A percentile compares a stretch with the other conserved stretches of the same genome.
phyloP scores from a whole-genome alignment of 2,113 vertebrate species.

The Perognathus longimembris region DNA sequence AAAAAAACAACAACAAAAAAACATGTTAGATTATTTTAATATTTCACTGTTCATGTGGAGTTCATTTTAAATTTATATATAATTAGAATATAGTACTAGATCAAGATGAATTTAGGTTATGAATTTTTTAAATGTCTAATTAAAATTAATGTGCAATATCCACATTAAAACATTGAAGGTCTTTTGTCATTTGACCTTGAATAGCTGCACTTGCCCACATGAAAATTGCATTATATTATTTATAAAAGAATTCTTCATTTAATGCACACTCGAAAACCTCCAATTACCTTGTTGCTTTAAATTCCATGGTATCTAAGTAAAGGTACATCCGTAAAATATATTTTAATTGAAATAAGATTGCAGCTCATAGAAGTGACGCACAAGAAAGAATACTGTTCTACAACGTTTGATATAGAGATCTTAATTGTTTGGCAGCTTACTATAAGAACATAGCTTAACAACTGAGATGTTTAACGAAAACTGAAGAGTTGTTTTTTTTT shows the following conservation, averaged over 20 bases:
- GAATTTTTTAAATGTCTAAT: neutral
- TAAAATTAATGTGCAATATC: neutral
- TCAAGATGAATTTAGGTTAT: neutral
- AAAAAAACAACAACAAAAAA: no score
- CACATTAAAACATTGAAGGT: neutral
- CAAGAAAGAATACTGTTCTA: conserved; percentile 38
- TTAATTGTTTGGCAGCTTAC: conserved; percentile 67
- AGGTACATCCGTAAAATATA: neutral
- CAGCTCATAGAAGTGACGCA: conserved; percentile 18
- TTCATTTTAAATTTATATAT: neutral
- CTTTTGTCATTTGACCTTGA: neutral
- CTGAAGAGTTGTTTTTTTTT: conserved; percentile 65
- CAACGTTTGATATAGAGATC: conserved; percentile 57
- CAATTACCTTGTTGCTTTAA: neutral
- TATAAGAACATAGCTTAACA: conserved; percentile 71
- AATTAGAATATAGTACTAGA: neutral
- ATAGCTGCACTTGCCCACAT: neutral
- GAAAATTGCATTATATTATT: neutral
- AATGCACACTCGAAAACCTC: neutral
- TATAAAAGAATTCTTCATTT: neutral
- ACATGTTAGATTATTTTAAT: conserved; percentile 3
- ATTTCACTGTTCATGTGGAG: neutral
- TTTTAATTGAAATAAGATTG: conserved; percentile 12
- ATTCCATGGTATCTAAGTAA: neutral
- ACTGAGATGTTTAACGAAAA: conserved; percentile 76